Base-by-base conservation (phyloP, 2,888 invertebrate species). In the Drosophila pseudotalamancana region DNA sequence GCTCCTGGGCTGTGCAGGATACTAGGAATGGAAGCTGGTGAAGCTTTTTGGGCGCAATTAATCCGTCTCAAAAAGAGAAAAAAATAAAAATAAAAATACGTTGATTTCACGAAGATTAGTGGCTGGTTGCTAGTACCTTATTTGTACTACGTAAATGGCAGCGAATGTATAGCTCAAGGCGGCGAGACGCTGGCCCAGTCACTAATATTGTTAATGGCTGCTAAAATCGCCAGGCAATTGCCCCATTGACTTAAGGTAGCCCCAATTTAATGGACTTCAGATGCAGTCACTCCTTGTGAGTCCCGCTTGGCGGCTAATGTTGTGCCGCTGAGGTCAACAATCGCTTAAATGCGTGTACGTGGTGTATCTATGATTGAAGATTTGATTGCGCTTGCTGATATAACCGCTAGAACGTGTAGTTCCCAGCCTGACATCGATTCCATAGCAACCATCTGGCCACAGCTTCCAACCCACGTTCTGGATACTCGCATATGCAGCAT, bases 131-230 rank as follows among this genome's bases (percentile, higher is more conserved):
- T 1, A 56, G 54, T 76, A 68, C 74, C 63, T 77, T 77, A 77
- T 81, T 81, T 77, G 78, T 72, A 72, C 78, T 46, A 80, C 31
- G 65, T 66, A 56, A 46, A 46, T 62, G 34, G 40, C 12, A 43
- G 23, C 23, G 6, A 40, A 3, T 12, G 27, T 18, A 12, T n/a
- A 57, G 27, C 35, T 29, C 3, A 29, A 53, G 57, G 14, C 14
- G 23, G 3, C 11, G 46, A 45, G 46, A 25, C 54, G 11, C 12
- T 32, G n/a, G n/a, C 8, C 16, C 59, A n/a, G 42, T 60, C 66
- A 55, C 83, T 79, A 83, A 81, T 80, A 85, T 72, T 81, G 72
- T 83, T 79, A 87, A 87, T 84, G 75, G 75, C 61, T 77, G 72
- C 67, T 68, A 63, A 75, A 76, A 75, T 72, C 67, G 71, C 70